Conservation (phyloP, 2,113 vertebrate species). For the Xyliphius kryptos region DNA sequence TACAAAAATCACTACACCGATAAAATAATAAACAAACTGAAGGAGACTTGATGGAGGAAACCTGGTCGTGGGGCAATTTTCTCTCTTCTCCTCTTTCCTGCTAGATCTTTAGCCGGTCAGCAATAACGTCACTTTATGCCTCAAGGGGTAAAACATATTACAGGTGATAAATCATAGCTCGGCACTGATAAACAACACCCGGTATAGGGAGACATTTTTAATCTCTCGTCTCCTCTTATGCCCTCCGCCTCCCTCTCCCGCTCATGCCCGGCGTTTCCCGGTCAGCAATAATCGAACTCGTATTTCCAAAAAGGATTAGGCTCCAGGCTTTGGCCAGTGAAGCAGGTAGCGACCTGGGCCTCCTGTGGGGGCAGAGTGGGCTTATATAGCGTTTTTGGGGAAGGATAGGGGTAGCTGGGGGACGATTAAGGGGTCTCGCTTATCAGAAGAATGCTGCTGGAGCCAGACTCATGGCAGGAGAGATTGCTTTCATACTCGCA, state of each 20-base stretch:
- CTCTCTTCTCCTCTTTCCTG: too few species aligned
- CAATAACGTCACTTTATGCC: too few species aligned
- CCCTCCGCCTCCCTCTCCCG: slow-evolving; percentile 45
- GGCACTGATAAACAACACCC: slow-evolving; percentile 25
- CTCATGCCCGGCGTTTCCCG: slow-evolving; percentile 83
- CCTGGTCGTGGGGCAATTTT: too few species aligned
- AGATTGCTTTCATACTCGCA: slow-evolving; percentile 94
- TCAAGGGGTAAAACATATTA: too few species aligned
- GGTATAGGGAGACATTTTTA: slow-evolving; percentile 23
- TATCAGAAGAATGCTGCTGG: slow-evolving; percentile 97
- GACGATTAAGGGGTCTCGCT: slow-evolving; percentile 67
- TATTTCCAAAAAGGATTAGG: slow-evolving; percentile 99
- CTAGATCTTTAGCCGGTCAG: too few species aligned
- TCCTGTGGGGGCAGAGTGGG: slow-evolving; percentile 39
- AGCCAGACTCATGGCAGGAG: slow-evolving; percentile 89
- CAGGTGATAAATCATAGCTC: too few species aligned
- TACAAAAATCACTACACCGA: too few species aligned
- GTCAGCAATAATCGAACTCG: slow-evolving; percentile 99
- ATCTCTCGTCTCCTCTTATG: slow-evolving; percentile 12
- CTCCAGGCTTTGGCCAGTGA: slow-evolving; percentile 98
- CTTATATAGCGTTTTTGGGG: slow-evolving; percentile 30
- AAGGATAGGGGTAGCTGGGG: slow-evolving; percentile 29
- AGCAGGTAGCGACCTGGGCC: slow-evolving; percentile 89
- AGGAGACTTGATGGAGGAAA: too few species aligned
- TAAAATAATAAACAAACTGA: too few species aligned